Evolutionary conservation across 2,113 vertebrate genomes (phyloP).

Genomic region (Alethe diademata): DNA sequence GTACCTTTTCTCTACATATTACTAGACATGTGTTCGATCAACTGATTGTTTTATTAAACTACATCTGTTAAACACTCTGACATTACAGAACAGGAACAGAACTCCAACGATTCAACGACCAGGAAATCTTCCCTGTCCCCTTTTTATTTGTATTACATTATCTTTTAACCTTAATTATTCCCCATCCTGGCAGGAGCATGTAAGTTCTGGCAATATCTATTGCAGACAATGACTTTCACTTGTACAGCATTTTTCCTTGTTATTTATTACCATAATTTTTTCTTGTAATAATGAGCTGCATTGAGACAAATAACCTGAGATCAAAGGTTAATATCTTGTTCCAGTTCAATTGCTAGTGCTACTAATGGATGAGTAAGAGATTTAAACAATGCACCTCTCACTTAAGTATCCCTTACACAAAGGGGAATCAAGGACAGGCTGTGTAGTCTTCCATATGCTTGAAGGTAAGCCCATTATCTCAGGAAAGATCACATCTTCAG

Average conservation of each 20-base stretch:
- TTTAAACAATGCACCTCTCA: neutral
- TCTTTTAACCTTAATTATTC: constrained; percentile 3
- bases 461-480: constrained; percentile 2
- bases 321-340: neutral
- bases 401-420: neutral
- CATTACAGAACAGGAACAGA: neutral
- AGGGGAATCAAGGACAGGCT: neutral
- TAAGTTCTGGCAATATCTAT: neutral
- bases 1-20: neutral
- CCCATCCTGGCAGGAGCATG: neutral
- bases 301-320: constrained; percentile 9
- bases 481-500: neutral
- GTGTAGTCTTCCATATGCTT: neutral
- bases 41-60: neutral
- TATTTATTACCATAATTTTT: neutral
- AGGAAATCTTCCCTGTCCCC: neutral
- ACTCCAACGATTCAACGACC: neutral
- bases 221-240: neutral
- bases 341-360: neutral
- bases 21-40: neutral
- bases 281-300: neutral
- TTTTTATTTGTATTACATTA: neutral
- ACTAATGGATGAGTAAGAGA: neutral
- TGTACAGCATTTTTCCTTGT: neutral
- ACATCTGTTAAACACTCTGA: neutral